Percentiles rank a stretch among this genome's conserved stretches.
Conservation (phyloP, 2,113 vertebrate species). For the Uria lomvia region DNA sequence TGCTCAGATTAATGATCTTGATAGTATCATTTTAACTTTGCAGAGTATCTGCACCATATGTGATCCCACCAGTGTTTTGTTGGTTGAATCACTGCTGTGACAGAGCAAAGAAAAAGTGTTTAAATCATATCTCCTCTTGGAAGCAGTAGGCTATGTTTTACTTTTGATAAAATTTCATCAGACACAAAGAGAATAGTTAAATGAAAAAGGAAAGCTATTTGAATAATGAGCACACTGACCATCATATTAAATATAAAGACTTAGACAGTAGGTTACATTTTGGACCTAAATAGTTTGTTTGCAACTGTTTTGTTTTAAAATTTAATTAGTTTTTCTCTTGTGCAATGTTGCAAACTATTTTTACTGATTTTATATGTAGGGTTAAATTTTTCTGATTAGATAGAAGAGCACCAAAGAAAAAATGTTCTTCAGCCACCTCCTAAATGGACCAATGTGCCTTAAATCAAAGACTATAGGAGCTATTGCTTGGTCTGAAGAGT, state of each 20-base stretch:
- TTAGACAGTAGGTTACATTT: not conserved
- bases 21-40: not conserved
- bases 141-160: not conserved
- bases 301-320: not conserved
- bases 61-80: not conserved
- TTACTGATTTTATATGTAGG: not conserved
- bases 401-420: not conserved
- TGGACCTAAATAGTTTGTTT: not conserved
- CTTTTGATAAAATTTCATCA: not conserved
- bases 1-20: conserved; percentile 3
- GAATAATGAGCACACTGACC: not conserved
- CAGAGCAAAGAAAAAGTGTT: not conserved
- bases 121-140: not conserved
- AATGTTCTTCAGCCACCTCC: not conserved
- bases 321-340: not conserved
- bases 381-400: not conserved
- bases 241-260: not conserved
- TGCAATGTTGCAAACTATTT: not conserved
- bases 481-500: not conserved
- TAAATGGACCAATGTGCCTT: not conserved
- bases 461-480: not conserved
- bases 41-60: conserved; percentile 19
- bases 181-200: not conserved
- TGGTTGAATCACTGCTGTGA: conserved; percentile 20
- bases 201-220: not conserved